A percentile compares a stretch with the other conserved stretches of the same genome.
Evolutionary conservation across 23 tunicate genomes (phyloP).

Genomic region (Halocynthia aurantium): DNA sequence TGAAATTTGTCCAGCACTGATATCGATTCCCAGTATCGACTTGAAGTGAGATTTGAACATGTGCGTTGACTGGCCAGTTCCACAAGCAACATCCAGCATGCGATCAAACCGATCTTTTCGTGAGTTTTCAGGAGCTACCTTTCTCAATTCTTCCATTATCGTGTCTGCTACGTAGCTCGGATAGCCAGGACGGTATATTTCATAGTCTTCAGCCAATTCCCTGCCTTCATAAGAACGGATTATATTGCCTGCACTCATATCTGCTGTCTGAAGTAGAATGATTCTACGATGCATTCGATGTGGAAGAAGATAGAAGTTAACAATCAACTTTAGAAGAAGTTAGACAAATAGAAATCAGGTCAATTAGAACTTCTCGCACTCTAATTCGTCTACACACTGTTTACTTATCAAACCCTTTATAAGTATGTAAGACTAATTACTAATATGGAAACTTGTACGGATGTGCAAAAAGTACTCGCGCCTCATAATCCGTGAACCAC

Average conservation of each 20-base stretch:
- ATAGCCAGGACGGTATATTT: neutral
- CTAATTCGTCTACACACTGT: no score
- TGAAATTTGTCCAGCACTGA: conserved; percentile 4
- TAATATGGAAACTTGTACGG: no score
- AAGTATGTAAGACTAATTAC: no score
- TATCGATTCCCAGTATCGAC: conserved; percentile 2
- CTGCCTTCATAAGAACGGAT: neutral
- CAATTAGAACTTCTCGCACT: no score
- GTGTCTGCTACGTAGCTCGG: neutral
- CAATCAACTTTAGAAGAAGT: no score
- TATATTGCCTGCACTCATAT: neutral
- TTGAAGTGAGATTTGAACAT: neutral
- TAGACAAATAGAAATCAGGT: no score
- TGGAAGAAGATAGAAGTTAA: no score
- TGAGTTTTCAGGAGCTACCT: neutral
- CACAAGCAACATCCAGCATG: conserved; percentile 1
- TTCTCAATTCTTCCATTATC: neutral
- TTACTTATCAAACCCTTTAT: no score
- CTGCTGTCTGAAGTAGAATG: no score
- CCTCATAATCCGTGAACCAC: no score
- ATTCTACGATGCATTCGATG: no score
- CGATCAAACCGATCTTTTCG: neutral
- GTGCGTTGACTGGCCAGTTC: neutral
- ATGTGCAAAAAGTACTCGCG: no score
- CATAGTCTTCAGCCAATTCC: neutral